Percentiles rank a stretch among this genome's conserved stretches.
phyloP scores from a whole-genome alignment of 2,113 vertebrate species.

The Piprites chloris region DNA sequence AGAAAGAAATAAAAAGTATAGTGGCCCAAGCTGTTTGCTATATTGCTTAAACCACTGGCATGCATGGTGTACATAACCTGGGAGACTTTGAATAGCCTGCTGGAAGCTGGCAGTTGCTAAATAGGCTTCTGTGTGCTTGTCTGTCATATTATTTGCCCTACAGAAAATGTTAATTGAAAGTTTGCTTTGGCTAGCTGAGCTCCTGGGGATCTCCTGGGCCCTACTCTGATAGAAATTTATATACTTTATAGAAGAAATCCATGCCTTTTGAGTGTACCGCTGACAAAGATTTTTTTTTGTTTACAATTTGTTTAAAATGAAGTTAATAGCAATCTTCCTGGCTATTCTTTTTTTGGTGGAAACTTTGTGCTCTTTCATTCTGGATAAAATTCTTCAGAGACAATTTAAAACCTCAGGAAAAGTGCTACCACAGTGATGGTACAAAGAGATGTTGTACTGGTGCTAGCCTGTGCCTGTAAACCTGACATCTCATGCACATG shows the following conservation, averaged over 20 bases:
- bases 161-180: background rate
- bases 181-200: background rate
- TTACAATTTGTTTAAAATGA: background rate
- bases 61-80: background rate
- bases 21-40: background rate
- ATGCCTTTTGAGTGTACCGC: background rate
- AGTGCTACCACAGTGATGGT: background rate
- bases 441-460: background rate
- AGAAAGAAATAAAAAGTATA: background rate
- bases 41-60: background rate
- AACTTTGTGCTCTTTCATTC: background rate
- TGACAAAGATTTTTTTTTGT: background rate
- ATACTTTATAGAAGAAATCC: background rate
- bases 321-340: background rate
- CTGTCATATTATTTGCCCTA: background rate
- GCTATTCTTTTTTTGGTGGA: background rate
- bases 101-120: background rate
- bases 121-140: background rate
- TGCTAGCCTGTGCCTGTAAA: background rate
- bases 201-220: background rate
- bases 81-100: background rate
- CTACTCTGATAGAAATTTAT: background rate
- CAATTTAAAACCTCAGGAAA: background rate
- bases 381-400: background rate
- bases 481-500: background rate